Conservation (phyloP, 2,113 vertebrate species). For the Engraulis encrasicolus region DNA sequence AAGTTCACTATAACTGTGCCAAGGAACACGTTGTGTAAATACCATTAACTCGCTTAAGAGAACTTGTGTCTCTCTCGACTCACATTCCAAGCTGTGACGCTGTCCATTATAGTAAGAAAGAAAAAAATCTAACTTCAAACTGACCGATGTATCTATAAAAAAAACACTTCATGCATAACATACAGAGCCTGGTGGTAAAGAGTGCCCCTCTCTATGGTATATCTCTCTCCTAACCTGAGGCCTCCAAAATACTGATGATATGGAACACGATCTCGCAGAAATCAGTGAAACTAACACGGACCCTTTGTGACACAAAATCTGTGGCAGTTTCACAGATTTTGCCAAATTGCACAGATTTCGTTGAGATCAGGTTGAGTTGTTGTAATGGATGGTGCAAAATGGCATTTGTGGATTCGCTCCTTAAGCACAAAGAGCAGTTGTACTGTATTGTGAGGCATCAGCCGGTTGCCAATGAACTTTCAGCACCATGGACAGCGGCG, state of each 20-base stretch:
- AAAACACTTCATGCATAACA: not conserved
- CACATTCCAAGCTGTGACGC: constrained; percentile 14
- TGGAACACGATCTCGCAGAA: too few relatives aligned
- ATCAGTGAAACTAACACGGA: too few relatives aligned
- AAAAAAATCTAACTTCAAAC: not conserved
- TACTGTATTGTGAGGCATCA: not conserved
- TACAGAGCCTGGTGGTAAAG: not conserved
- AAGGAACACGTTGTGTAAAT: not conserved
- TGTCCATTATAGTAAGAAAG: too few relatives aligned
- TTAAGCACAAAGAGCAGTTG: not conserved
- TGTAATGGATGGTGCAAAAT: not conserved
- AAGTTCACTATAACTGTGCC: not conserved
- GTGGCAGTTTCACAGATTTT: too few relatives aligned
- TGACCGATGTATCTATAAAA: too few relatives aligned
- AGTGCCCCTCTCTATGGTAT: too few relatives aligned
- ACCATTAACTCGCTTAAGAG: not conserved
- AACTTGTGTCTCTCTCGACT: not conserved
- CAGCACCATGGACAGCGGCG: constrained; percentile 61
- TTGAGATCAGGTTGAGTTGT: too few relatives aligned
- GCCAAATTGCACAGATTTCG: too few relatives aligned
- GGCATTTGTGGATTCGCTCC: not conserved
- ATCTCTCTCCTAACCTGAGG: not conserved
- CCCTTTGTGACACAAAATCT: too few relatives aligned
- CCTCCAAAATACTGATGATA: not conserved
- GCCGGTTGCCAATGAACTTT: constrained; percentile 26